Conservation (phyloP, 2,888 invertebrate genomes). For the Periphyllus acericola region DNA sequence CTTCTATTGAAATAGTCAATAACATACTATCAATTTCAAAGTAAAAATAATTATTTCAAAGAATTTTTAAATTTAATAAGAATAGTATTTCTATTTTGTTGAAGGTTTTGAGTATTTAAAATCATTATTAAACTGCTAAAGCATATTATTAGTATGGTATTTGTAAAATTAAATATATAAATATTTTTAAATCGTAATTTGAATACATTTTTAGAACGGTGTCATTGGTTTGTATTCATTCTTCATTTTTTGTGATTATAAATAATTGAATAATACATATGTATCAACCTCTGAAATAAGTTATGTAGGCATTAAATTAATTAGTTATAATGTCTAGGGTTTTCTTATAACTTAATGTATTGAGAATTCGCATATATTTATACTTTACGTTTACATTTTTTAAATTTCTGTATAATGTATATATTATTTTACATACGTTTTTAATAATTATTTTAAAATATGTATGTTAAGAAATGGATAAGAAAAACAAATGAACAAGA, state of each 20-base stretch:
- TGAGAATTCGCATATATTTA: too few relatives aligned
- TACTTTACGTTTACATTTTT: too few relatives aligned
- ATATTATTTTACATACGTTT: background rate
- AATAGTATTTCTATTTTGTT: background rate
- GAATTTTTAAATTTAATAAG: background rate
- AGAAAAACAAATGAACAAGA: slow-evolving; percentile 24
- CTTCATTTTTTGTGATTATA: too few relatives aligned
- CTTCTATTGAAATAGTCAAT: background rate
- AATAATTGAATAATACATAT: too few relatives aligned
- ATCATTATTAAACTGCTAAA: background rate
- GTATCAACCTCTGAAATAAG: too few relatives aligned
- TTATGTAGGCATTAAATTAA: too few relatives aligned
- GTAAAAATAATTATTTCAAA: background rate
- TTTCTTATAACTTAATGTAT: too few relatives aligned
- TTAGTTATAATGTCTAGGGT: too few relatives aligned
- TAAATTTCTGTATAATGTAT: background rate
- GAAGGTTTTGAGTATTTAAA: background rate
- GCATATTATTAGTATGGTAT: background rate
- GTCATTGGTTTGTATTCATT: too few relatives aligned
- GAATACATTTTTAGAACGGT: too few relatives aligned
- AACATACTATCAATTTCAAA: background rate
- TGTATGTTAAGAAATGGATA: slow-evolving; percentile 48
- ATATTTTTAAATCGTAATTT: background rate
- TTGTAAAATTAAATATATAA: background rate
- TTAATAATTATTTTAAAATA: background rate